Percentiles rank a stretch among this genome's conserved stretches.
Evolutionary conservation across 2,797 vertebrate species (phyloP).

Genomic region (Alosa sapidissima): DNA sequence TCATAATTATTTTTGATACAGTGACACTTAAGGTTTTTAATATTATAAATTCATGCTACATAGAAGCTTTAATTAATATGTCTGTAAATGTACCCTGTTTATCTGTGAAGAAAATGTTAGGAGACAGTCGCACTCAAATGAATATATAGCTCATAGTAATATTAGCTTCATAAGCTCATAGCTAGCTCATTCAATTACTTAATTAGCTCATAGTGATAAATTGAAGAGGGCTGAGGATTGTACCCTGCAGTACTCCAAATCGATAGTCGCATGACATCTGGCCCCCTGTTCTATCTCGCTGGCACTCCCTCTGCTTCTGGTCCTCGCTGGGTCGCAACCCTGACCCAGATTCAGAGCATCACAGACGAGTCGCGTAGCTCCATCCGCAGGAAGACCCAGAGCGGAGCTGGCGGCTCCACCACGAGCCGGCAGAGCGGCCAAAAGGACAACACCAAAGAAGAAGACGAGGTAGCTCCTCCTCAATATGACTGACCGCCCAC

Average conservation of each 20-base stretch:
- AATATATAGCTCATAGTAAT: too few relatives aligned
- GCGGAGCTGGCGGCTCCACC: conserved; percentile 60
- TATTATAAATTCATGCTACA: not conserved
- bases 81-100: not conserved
- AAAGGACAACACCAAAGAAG: conserved; percentile 74
- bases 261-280: conserved; percentile 57
- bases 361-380: conserved; percentile 87
- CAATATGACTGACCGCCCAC: conserved; percentile 19
- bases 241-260: conserved; percentile 24
- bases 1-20: not conserved
- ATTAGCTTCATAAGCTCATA: too few relatives aligned
- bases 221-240: not conserved
- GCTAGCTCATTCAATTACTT: not conserved
- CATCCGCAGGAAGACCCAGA: conserved; percentile 84
- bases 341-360: conserved; percentile 90
- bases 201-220: not conserved
- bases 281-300: conserved; percentile 64
- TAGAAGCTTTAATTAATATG: not conserved
- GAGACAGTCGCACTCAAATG: not conserved
- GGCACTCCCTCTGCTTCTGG: conserved; percentile 55
- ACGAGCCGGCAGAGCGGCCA: conserved; percentile 73
- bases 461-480: conserved; percentile 79
- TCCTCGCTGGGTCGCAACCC: conserved; percentile 33
- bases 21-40: not conserved
- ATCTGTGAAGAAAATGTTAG: not conserved